Percentiles rank a stretch among this genome's conserved stretches.
Evolutionary conservation across 2,113 vertebrate species (phyloP).

Genomic region (Castor canadensis): DNA sequence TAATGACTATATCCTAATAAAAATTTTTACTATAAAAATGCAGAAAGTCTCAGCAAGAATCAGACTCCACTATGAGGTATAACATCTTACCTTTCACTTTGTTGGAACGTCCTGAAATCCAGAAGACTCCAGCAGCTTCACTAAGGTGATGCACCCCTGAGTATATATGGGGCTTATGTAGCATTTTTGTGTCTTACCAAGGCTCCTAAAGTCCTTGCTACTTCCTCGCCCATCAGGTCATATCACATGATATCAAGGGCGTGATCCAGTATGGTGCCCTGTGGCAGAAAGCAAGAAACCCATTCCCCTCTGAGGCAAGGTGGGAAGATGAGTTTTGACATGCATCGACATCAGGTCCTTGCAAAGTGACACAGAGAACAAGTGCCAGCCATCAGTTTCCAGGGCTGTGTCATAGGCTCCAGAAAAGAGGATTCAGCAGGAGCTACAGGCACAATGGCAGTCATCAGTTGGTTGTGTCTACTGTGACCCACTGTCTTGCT

Average conservation of each 20-base stretch:
- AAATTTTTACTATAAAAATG: no score
- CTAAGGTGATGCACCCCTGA: background rate
- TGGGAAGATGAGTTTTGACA: background rate
- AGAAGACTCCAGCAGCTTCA: background rate
- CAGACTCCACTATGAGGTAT: background rate
- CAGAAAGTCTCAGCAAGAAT: background rate
- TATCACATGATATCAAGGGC: background rate
- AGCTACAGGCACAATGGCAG: background rate
- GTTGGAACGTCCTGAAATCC: background rate
- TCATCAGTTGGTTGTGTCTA: background rate
- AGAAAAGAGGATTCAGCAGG: background rate
- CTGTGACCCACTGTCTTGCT: background rate
- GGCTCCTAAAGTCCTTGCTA: background rate
- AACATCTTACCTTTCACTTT: background rate
- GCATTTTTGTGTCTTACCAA: background rate
- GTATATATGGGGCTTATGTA: background rate
- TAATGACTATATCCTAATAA: no score
- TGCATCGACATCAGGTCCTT: no score
- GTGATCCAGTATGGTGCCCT: fast-evolving
- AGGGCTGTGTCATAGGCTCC: no score
- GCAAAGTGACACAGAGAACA: background rate
- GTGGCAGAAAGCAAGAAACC: background rate
- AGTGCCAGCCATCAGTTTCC: background rate
- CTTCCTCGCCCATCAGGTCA: no score
- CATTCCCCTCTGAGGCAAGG: background rate